Conservation (phyloP, 2,113 vertebrate species). For the Leuciscus idus region DNA sequence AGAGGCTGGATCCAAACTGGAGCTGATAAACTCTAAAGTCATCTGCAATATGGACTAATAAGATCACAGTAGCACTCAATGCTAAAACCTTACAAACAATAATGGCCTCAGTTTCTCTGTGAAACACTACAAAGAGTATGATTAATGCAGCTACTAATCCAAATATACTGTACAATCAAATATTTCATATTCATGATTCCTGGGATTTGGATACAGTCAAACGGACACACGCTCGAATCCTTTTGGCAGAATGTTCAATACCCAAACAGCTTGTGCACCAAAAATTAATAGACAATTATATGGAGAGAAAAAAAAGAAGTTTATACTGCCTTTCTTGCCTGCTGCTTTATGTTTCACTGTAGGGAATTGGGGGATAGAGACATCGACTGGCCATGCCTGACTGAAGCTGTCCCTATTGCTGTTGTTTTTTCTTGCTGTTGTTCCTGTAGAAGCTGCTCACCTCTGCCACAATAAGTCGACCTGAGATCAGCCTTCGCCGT, state of each 20-base stretch:
- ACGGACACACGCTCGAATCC: neutral
- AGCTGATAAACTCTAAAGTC: neutral
- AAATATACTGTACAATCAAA: neutral
- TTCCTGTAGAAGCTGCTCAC: constrained; percentile 27
- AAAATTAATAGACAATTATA: neutral
- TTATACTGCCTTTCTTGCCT: neutral
- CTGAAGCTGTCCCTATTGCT: constrained; percentile 50
- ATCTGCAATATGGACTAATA: constrained; percentile 44
- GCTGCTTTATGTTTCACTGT: neutral
- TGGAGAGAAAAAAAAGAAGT: neutral
- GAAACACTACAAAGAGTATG: neutral
- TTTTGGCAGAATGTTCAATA: constrained; percentile 18
- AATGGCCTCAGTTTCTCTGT: neutral
- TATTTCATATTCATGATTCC: constrained; percentile 23
- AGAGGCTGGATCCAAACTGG: too few relatives aligned
- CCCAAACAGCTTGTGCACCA: neutral
- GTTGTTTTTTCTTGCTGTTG: constrained; percentile 18
- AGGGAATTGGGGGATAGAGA: constrained; percentile 39
- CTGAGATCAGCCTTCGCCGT: constrained; percentile 37
- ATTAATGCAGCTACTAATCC: constrained; percentile 20
- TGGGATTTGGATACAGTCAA: constrained; percentile 16
- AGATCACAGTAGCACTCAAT: constrained; percentile 8
- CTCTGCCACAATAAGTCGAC: constrained; percentile 32
- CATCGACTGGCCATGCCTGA: constrained; percentile 44
- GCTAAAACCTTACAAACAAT: neutral